A percentile compares a stretch with the other conserved stretches of the same genome.
Evolutionary conservation across 2,797 vertebrate genomes (phyloP).

Genomic region (Poeciliopsis presidionis): DNA sequence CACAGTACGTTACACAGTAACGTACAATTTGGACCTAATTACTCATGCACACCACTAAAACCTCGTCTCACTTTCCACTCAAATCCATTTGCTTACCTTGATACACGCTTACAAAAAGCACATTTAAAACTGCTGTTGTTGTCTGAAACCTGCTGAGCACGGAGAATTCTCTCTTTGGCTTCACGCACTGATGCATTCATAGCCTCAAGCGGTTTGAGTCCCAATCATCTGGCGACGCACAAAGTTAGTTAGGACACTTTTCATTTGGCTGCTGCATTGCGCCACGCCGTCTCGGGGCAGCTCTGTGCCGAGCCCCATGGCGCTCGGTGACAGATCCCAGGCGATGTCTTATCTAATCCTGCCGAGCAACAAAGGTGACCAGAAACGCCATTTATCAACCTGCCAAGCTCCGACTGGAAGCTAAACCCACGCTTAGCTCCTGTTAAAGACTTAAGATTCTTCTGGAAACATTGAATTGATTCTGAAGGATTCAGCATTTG

Average conservation of each 20-base stretch:
- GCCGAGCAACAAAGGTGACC: conserved; percentile 71
- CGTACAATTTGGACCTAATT: background rate
- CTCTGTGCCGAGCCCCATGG: conserved; percentile 22
- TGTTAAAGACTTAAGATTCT: background rate
- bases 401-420: conserved; percentile 51
- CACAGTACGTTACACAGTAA: background rate
- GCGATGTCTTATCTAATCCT: conserved; percentile 70
- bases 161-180: background rate
- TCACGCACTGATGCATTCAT: conserved; percentile 8
- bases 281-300: conserved; percentile 63
- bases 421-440: conserved; percentile 32
- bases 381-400: conserved; percentile 72
- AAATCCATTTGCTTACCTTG: background rate
- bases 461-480: background rate
- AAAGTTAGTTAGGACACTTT: conserved; percentile 62
- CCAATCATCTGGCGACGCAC: conserved; percentile 36
- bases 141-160: conserved; percentile 7
- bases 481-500: background rate
- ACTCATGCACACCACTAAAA: background rate
- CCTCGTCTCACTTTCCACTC: background rate
- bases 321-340: conserved; percentile 49
- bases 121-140: background rate
- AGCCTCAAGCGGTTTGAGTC: conserved; percentile 23
- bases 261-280: conserved; percentile 74
- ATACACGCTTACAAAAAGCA: background rate